Evolutionary conservation across 2,113 vertebrate genomes (phyloP).

Genomic region (Phaethon lepturus): DNA sequence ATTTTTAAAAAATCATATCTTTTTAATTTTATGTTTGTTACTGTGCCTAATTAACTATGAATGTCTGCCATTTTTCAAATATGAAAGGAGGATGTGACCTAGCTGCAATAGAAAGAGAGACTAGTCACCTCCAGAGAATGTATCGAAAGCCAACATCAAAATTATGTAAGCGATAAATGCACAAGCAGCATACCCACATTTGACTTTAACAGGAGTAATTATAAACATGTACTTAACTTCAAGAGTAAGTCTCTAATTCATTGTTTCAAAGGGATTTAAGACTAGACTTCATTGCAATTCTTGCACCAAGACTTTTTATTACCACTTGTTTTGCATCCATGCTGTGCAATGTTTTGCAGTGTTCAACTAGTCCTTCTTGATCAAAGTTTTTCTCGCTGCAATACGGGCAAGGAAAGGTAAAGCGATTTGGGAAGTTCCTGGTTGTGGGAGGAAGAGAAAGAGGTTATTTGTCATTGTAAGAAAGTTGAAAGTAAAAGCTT

Average conservation of each 20-base stretch:
- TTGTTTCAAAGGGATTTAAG: constrained; percentile 12
- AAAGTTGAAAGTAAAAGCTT: background rate
- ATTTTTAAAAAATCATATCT: background rate
- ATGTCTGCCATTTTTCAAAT: background rate
- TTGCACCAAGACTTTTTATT: constrained; percentile 41
- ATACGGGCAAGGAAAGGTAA: constrained; percentile 95
- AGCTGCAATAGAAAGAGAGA: background rate
- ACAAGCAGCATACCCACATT: background rate
- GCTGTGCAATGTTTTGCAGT: constrained; percentile 90
- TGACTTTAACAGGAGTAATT: background rate
- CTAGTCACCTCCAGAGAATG: background rate
- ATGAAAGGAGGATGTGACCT: background rate
- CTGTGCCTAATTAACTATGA: background rate
- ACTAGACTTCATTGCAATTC: background rate
- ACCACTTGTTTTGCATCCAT: constrained; percentile 91
- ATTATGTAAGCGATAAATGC: background rate
- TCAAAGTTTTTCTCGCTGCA: constrained; percentile 94
- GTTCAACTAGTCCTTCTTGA: constrained; percentile 94
- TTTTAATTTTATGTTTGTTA: background rate
- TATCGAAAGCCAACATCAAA: background rate
- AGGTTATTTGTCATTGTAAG: background rate
- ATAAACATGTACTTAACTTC: background rate
- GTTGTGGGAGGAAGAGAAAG: background rate
- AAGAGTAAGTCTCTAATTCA: background rate
- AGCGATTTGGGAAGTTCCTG: constrained; percentile 93